Base-by-base conservation (phyloP, 2,797 vertebrate genomes). In the Podarcis lilfordi region DNA sequence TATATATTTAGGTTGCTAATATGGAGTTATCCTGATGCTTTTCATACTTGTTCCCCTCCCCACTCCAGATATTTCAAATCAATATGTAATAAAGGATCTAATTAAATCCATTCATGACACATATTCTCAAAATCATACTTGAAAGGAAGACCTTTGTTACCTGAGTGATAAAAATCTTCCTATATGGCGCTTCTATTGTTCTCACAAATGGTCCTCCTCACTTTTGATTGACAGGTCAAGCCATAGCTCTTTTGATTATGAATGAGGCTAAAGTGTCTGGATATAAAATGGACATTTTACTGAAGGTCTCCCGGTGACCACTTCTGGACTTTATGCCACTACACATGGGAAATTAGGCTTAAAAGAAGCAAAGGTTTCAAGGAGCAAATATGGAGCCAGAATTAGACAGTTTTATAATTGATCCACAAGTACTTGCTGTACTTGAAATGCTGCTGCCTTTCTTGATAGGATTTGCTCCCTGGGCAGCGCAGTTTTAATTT, bases 141-240 rank as follows among this genome's bases (percentile, higher is more conserved):
- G 50, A 66, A 68, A 85, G 9, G 40, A 32, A 91, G 81, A 72
- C 86, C 76, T 95, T 93, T 92, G 64, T 91, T 89, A 86, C 72
- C 25, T 40, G 79, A 88, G 92, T 82, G 83, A 86, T 82, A 91
- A 92, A 23, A 91, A 69, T 85, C 89, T 85, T 86, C 86, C 81
- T 78, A 74, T 87, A 85, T 35, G 80, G 80, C 86, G 68, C 91
- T 84, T 89, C n/a, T 87, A 43, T 80, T 82, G 83, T 82, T 88
- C 64, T 74, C 89, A 89, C 87, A 92, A 93, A 93, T 85, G 82
- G 61, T n/a, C 37, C 81, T 92, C 29, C 90, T 93, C 76, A 85
- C 84, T 35, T 91, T 85, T 92, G 91, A 92, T 77, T 91, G 89
- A 77, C 90, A 81, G 83, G 83, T 91, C 69, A 79, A 82, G 40